Percentiles rank a stretch among this genome's conserved stretches.
phyloP scores from a whole-genome alignment of 2,888 invertebrate species.

The Drosophila atripex region DNA sequence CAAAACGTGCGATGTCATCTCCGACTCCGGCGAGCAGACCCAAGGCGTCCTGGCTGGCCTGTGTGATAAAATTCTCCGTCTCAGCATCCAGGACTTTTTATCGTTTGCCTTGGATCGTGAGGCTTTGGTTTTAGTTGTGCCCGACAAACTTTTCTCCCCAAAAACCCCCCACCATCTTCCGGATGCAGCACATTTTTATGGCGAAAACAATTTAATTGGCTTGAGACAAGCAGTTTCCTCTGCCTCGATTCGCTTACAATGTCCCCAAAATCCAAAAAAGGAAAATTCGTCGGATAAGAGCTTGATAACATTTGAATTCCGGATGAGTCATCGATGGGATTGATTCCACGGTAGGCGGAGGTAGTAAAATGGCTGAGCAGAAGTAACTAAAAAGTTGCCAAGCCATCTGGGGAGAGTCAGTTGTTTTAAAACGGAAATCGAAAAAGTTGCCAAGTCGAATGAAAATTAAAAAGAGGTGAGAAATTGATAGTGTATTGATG shows the following conservation, averaged over 20 bases:
- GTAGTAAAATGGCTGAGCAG: constrained; percentile 41
- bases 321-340: constrained; percentile 68
- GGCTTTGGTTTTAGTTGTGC: constrained; percentile 40
- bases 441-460: constrained; percentile 25
- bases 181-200: constrained; percentile 70
- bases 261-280: constrained; percentile 35
- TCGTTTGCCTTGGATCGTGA: constrained; percentile 60
- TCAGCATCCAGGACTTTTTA: constrained; percentile 53
- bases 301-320: constrained; percentile 64
- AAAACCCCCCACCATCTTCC: neutral
- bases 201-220: constrained; percentile 73
- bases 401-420: constrained; percentile 10
- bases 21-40: no score
- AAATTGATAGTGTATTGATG: constrained; percentile 22
- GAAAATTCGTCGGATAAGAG: constrained; percentile 52
- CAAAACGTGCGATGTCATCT: constrained; percentile 72
- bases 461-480: constrained; percentile 12
- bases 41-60: constrained; percentile 25
- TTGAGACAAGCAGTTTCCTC: constrained; percentile 44
- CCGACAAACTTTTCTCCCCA: constrained; percentile 1
- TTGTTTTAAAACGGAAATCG: constrained; percentile 25
- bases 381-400: constrained; percentile 40
- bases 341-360: constrained; percentile 54
- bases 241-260: constrained; percentile 53
- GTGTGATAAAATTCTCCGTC: constrained; percentile 71